phyloP scores from a whole-genome alignment of 2,888 invertebrate genomes.

The Cremastinae sp. region DNA sequence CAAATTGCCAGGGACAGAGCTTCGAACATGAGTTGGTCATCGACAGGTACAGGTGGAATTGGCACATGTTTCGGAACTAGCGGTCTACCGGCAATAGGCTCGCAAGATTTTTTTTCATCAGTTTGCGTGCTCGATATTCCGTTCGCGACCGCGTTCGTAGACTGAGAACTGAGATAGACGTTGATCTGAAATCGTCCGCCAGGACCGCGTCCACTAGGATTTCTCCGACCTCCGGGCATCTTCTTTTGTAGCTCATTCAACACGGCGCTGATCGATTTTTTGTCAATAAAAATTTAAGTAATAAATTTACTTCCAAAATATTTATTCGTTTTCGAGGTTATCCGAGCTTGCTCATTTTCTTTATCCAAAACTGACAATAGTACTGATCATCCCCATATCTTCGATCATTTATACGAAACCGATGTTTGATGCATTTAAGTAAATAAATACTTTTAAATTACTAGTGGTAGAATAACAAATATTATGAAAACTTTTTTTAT shows the following conservation, averaged over 20 bases:
- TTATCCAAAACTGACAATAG: no score
- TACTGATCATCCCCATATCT: no score
- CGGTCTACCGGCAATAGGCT: conserved; percentile 77
- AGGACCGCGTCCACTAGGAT: conserved; percentile 72
- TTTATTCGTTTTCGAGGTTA: no score
- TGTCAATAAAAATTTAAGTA: conserved; percentile 70
- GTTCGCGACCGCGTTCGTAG: conserved; percentile 51
- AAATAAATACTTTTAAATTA: no score
- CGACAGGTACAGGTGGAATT: conserved; percentile 89
- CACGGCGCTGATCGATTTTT: conserved; percentile 81
- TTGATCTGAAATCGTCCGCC: conserved; percentile 79
- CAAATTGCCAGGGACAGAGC: conserved; percentile 91
- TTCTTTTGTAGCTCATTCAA: conserved; percentile 82
- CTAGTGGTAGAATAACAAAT: no score
- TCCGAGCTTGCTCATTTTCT: no score
- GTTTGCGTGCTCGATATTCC: conserved; percentile 36
- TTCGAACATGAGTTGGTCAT: conserved; percentile 93
- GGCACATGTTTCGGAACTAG: conserved; percentile 90
- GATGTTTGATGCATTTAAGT: no score
- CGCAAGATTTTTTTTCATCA: conserved; percentile 74
- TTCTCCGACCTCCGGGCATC: conserved; percentile 78
- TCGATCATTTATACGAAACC: no score
- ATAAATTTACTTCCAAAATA: background rate
- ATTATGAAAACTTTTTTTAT: no score
- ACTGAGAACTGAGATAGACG: conserved; percentile 43